Conservation (phyloP, 2,113 vertebrate species). For the Crocuta crocuta region DNA sequence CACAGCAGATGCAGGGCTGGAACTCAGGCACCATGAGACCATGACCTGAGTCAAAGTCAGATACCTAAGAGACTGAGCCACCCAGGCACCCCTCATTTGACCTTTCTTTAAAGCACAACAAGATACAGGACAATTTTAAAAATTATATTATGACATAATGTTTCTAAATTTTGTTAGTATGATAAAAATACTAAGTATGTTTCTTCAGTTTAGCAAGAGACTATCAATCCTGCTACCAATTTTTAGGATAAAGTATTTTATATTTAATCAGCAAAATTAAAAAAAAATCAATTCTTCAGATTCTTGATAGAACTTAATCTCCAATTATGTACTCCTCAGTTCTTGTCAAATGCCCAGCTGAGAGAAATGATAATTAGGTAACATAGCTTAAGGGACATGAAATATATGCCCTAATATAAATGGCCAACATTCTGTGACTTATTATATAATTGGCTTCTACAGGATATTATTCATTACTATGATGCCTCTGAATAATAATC, state of each 20-base stretch:
- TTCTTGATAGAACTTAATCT: slow-evolving; percentile 54
- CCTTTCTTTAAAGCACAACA: not conserved
- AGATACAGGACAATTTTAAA: not conserved
- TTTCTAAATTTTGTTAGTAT: not conserved
- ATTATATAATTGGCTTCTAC: slow-evolving; percentile 57
- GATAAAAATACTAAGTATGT: not conserved
- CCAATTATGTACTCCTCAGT: slow-evolving; percentile 21
- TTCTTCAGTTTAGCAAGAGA: not conserved
- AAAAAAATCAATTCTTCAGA: slow-evolving; percentile 37
- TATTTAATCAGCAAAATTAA: not conserved
- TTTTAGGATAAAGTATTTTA: slow-evolving; percentile 28
- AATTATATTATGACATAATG: not conserved
- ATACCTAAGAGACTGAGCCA: too few species aligned
- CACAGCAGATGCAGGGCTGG: too few species aligned
- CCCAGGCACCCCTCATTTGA: not conserved
- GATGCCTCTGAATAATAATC: slow-evolving; percentile 60
- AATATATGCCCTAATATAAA: slow-evolving; percentile 47
- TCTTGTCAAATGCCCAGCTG: slow-evolving; percentile 47
- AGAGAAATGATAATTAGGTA: slow-evolving; percentile 69
- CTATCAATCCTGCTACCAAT: not conserved
- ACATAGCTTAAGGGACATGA: slow-evolving; percentile 46
- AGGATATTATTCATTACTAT: slow-evolving; percentile 48
- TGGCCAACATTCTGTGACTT: slow-evolving; percentile 55
- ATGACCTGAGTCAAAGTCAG: too few species aligned
- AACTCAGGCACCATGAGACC: too few species aligned